Evolutionary conservation across 2,113 vertebrate species (phyloP).

Genomic region (Oreochromis spilurus): DNA sequence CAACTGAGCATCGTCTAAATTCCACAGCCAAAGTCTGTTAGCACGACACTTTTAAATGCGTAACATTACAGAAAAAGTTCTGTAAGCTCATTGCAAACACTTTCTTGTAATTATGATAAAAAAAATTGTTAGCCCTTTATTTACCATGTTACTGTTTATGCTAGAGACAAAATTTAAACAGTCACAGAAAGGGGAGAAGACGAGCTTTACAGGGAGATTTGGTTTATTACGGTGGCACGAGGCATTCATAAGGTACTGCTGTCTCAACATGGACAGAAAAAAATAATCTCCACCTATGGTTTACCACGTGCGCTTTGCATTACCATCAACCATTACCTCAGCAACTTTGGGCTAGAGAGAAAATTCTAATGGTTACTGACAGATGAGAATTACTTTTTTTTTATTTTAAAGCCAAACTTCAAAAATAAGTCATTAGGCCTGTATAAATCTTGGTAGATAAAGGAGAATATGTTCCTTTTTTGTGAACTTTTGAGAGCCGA

Average conservation of each 20-base stretch:
- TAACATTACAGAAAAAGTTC: not conserved
- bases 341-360: too few relatives aligned
- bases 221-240: rapidly evolving
- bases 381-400: not conserved
- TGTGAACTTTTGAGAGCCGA: not conserved
- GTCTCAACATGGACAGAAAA: not conserved
- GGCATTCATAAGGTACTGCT: not conserved
- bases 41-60: rapidly evolving
- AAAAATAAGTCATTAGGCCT: not conserved
- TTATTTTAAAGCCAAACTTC: not conserved
- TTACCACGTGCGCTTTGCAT: too few relatives aligned
- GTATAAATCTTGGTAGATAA: not conserved
- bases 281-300: not conserved
- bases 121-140: not conserved
- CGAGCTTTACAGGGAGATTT: rapidly evolving
- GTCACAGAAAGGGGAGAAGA: not conserved
- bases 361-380: not conserved
- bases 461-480: rapidly evolving
- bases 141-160: not conserved
- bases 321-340: too few relatives aligned
- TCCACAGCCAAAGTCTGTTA: rapidly evolving
- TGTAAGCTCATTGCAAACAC: not conserved
- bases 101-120: not conserved
- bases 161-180: not conserved
- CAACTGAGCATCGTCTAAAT: not conserved